Base-by-base conservation (phyloP, 2,888 invertebrate genomes). In the Terebella lapidaria region DNA sequence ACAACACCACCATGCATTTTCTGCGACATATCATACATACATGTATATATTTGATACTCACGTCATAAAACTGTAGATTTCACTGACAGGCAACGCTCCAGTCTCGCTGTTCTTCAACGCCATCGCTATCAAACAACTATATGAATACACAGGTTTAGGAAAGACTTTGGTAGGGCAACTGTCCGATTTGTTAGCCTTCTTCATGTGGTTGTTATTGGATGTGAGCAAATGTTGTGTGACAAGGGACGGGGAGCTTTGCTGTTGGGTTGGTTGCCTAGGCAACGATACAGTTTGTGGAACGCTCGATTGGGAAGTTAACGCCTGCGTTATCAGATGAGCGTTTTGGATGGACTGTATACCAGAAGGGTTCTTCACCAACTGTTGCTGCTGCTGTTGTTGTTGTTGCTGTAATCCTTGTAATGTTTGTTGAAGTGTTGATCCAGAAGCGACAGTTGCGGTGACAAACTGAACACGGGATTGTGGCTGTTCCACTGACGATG, bases 21-120 rank as follows among this genome's bases (percentile, higher is more conserved):
- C n/a, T n/a, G n/a, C n/a, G n/a, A n/a, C n/a, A n/a, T n/a, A n/a
- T n/a, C n/a, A n/a, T n/a, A n/a, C n/a, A n/a, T n/a, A n/a, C n/a
- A n/a, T n/a, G n/a, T n/a, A n/a, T n/a, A n/a, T n/a, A n/a, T n/a
- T n/a, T n/a, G n/a, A n/a, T n/a, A n/a, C 89, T 86, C 83, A 92
- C 90, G 94, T 96, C 91, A 97, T 95, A 78, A 97, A 97, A 80
- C 92, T 94, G 82, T 97, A 97, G 71, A 97, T 97, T 84, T 97
- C 97, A 15, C 94, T 94, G 35, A 97, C 97, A 2, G 96, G 96
- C 73, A 97, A 83, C 73, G 93, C 92, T 58, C 96, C 96, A 58
- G 90, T 90, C 71, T 89, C 86, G 64, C 95, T 94, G 81, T 97
- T 97, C 82, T 96, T 96, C 65, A 97, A 83, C 2, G 97, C 95